phyloP scores from a whole-genome alignment of 37 sponge, comb jelly and placozoan genomes.

The Axinella damicornis region DNA sequence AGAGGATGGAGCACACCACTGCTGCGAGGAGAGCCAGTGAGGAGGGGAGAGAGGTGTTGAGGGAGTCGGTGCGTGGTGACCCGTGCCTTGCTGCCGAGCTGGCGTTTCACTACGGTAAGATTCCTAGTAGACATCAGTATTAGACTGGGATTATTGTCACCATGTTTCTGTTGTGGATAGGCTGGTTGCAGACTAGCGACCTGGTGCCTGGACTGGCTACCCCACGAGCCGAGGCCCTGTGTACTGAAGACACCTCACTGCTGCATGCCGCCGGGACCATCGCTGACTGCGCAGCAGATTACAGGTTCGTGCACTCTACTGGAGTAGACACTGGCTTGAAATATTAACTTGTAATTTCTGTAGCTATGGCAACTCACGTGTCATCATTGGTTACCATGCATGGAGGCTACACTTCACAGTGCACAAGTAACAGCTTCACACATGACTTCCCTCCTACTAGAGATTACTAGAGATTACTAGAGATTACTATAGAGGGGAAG shows the following conservation, averaged over 20 bases:
- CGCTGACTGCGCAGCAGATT: background rate
- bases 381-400: too few relatives aligned
- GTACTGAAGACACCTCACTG: background rate
- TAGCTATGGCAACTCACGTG: too few relatives aligned
- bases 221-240: background rate
- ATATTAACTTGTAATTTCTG: too few relatives aligned
- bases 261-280: background rate
- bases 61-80: slow-evolving; percentile 4
- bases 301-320: slow-evolving; percentile 17
- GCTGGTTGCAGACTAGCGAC: background rate
- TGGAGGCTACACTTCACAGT: too few relatives aligned
- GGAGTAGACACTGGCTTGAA: too few relatives aligned
- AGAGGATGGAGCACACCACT: background rate
- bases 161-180: background rate
- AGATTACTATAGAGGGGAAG: too few relatives aligned
- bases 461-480: too few relatives aligned
- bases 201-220: background rate
- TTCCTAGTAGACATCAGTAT: background rate
- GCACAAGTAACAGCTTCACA: too few relatives aligned
- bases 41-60: slow-evolving; percentile 29
- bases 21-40: slow-evolving; percentile 7
- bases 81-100: slow-evolving; percentile 39
- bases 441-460: too few relatives aligned
- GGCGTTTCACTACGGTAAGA: slow-evolving; percentile 16
- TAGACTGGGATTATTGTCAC: background rate